Conservation (phyloP, 2,888 invertebrate species). For the Apamea sordens region DNA sequence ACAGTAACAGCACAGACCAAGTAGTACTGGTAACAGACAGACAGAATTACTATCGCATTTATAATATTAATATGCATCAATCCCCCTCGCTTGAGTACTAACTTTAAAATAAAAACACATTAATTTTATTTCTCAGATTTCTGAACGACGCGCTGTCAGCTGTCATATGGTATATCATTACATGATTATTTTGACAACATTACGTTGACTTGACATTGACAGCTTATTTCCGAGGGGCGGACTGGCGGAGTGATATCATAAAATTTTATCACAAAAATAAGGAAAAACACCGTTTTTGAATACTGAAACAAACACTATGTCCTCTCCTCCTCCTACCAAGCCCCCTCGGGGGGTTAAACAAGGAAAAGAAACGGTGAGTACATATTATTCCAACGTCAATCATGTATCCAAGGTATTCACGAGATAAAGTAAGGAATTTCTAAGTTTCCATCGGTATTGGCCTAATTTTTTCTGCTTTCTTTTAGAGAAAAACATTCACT, state of each 20-base stretch:
- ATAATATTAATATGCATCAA: not conserved
- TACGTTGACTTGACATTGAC: too few species aligned
- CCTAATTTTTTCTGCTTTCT: not conserved
- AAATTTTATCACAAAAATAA: slow-evolving; percentile 45
- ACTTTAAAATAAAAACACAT: not conserved
- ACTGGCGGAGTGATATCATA: slow-evolving; percentile 19
- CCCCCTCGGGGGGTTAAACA: slow-evolving; percentile 96
- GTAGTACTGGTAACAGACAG: not conserved
- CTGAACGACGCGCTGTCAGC: slow-evolving; percentile 11
- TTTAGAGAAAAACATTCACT: not conserved
- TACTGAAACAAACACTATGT: slow-evolving; percentile 82
- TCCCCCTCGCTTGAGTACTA: not conserved
- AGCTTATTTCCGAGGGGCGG: slow-evolving; percentile 50
- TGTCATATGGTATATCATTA: too few species aligned
- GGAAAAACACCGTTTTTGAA: slow-evolving; percentile 45
- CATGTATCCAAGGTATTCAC: slow-evolving; percentile 50
- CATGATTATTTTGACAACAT: slow-evolving; percentile 16
- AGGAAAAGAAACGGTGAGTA: slow-evolving; percentile 95
- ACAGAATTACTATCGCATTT: not conserved
- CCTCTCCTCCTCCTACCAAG: slow-evolving; percentile 94
- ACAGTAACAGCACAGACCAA: not conserved
- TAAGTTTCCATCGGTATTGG: not conserved
- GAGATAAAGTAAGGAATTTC: slow-evolving; percentile 60
- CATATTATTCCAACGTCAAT: slow-evolving; percentile 34
- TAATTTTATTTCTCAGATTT: not conserved